A percentile compares a stretch with the other conserved stretches of the same genome.
phyloP scores from a whole-genome alignment of 2,113 vertebrate species.

The Sylvietta virens region DNA sequence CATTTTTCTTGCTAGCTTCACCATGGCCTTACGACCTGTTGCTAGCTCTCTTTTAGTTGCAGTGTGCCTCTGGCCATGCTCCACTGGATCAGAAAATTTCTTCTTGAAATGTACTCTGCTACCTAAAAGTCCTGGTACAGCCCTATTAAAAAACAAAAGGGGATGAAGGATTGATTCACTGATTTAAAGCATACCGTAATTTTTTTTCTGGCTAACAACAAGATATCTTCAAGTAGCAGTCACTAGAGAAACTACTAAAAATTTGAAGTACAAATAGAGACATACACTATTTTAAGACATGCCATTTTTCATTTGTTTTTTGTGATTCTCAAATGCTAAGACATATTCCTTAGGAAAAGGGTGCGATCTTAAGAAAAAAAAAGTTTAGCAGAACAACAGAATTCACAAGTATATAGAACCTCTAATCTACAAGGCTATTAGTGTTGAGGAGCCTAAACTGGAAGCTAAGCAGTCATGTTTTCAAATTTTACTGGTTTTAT shows the following conservation, averaged over 20 bases:
- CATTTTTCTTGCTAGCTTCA: conserved; percentile 79
- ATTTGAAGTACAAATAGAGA: not conserved
- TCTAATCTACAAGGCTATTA: not conserved
- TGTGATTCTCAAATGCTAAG: not conserved
- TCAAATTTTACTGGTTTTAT: not conserved
- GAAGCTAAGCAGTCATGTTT: not conserved
- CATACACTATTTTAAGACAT: not conserved
- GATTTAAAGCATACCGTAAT: not conserved
- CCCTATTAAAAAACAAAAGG: conserved; percentile 73
- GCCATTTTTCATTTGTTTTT: not conserved
- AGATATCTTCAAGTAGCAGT: not conserved
- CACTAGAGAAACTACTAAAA: not conserved
- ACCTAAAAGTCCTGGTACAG: conserved; percentile 87
- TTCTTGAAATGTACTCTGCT: conserved; percentile 80
- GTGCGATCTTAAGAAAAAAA: not conserved
- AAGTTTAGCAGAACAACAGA: not conserved
- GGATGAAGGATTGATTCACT: not conserved
- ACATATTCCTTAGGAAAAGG: not conserved
- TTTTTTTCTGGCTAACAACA: not conserved
- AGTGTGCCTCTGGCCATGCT: conserved; percentile 89
- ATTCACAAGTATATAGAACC: not conserved
- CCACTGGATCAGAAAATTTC: conserved; percentile 87
- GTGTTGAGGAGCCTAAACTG: not conserved
- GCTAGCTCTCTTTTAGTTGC: conserved; percentile 90
- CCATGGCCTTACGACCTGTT: conserved; percentile 82